These are phyloP conservation scores for Synergus laeviventris DNA, from an alignment of 2,888 invertebrate genomes.

Conservation along the genomic window DNA sequence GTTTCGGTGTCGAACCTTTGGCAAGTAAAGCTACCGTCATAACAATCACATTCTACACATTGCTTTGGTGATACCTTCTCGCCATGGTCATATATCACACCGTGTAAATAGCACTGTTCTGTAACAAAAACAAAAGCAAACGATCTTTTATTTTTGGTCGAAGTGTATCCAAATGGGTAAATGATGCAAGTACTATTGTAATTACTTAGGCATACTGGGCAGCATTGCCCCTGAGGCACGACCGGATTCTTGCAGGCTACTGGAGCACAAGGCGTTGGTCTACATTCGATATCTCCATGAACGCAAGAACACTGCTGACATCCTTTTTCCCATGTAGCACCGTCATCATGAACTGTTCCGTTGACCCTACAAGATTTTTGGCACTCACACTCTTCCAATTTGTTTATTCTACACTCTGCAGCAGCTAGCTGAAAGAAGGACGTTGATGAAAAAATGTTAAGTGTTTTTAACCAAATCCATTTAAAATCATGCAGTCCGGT, in stretches of 20 bases:
- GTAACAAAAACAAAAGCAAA: slow-evolving; percentile 64
- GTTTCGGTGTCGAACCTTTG: slow-evolving; percentile 83
- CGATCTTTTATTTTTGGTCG: not conserved
- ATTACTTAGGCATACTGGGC: slow-evolving; percentile 92
- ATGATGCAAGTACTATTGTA: slow-evolving; percentile 54
- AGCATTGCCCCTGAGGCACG: slow-evolving; percentile 87
- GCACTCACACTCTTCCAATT: slow-evolving; percentile 93
- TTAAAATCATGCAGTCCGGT: too few relatives aligned
- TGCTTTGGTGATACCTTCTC: slow-evolving; percentile 85
- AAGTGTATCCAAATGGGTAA: not conserved
- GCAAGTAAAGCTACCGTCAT: slow-evolving; percentile 89
- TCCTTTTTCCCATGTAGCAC: slow-evolving; percentile 89
- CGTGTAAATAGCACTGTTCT: slow-evolving; percentile 85
- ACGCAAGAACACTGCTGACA: slow-evolving; percentile 93
- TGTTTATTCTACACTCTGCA: slow-evolving; percentile 86
- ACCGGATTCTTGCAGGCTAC: slow-evolving; percentile 89
- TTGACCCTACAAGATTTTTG: slow-evolving; percentile 91
- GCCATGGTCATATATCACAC: slow-evolving; percentile 88
- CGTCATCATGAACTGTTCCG: slow-evolving; percentile 88
- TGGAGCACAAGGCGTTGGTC: slow-evolving; percentile 87
- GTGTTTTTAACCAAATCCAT: not conserved
- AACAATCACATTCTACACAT: slow-evolving; percentile 90
- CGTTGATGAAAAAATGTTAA: not conserved
- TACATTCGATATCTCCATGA: slow-evolving; percentile 91
- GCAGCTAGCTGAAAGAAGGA: slow-evolving; percentile 83